A percentile compares a stretch with the other conserved stretches of the same genome.
phyloP scores from a whole-genome alignment of 2,797 vertebrate species.

The Lithobates sylvaticus region DNA sequence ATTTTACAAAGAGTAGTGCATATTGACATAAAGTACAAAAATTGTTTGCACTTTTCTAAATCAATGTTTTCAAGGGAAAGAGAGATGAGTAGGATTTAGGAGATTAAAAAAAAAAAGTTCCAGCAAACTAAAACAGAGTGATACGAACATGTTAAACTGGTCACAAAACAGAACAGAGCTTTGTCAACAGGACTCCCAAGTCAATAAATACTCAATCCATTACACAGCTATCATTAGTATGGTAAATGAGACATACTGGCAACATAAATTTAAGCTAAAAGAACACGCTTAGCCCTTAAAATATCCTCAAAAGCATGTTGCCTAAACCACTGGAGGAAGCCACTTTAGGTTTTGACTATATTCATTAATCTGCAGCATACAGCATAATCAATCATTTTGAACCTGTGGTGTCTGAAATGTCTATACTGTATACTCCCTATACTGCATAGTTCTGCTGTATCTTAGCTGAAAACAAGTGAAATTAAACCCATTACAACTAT shows the following conservation, averaged over 20 bases:
- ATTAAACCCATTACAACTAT: background rate
- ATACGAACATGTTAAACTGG: slow-evolving; percentile 75
- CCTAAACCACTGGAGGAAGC: background rate
- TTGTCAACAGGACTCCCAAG: slow-evolving; percentile 5
- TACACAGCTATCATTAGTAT: slow-evolving; percentile 7
- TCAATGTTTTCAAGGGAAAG: slow-evolving; percentile 62
- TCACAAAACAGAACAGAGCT: slow-evolving; percentile 74
- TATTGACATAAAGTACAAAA: slow-evolving; percentile 74
- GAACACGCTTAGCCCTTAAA: slow-evolving; percentile 19
- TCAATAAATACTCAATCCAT: background rate
- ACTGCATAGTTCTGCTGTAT: background rate
- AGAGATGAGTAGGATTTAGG: slow-evolving; percentile 68
- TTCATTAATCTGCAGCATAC: too few species aligned
- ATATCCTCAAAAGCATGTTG: background rate
- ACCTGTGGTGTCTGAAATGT: too few species aligned
- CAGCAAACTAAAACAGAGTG: slow-evolving; percentile 72
- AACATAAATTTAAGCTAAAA: background rate
- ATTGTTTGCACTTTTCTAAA: slow-evolving; percentile 64
- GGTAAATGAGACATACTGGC: background rate
- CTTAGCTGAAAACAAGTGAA: background rate
- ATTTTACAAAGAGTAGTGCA: slow-evolving; percentile 69
- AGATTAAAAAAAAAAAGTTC: slow-evolving; percentile 74
- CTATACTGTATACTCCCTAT: background rate
- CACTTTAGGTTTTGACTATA: background rate
- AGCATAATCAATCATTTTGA: too few species aligned